Base-by-base conservation (phyloP, 2,888 invertebrate genomes). In the Acleris cristana region DNA sequence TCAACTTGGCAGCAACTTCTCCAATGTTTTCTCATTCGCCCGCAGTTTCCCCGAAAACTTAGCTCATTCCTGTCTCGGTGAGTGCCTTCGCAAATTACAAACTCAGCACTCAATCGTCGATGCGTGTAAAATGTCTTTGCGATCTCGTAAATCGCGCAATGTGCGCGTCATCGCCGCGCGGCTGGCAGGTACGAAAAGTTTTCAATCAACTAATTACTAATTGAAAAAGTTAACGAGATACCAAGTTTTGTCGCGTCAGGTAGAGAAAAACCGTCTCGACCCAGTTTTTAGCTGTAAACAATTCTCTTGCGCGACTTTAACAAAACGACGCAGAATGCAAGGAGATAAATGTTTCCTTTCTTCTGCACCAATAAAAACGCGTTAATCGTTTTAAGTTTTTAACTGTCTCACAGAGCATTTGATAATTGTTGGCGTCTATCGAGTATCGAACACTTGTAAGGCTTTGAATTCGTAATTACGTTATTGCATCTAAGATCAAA, bases 111-210 rank as follows among this genome's bases (percentile, higher is more conserved):
- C 83, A 83, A 85, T 86, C 87, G 83, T 76, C 85, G 85, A 88
- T 90, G 89, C 88, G 89, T 89, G 86, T 87, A 87, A 89, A 89
- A 88, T 89, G 86, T 85, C 84, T 87, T 87, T 83, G 82, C 83
- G 84, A 85, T 82, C 79, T 78, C 80, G 79, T 87, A 85, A 88
- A 86, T 84, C 81, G 76, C 71, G 79, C 79, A 80, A 83, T 80
- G 80, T 83, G 75, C 77, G 80, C 78, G 77, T 79, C 81, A 79
- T 77, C 73, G 79, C 72, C 71, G 70, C 76, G 71, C 73, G 63
- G 68, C 53, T 61, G 52, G 67, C 64, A 65, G 64, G 60, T 64
- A 69, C 64, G 45, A 68, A 69, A 71, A 67, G 67, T 84, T 86
- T 85, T 85, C 84, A 87, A 88, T 89, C 86, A 88, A 87, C 86